Evolutionary conservation across 2,797 vertebrate genomes (phyloP).

Genomic region (Macropus fuliginosus): DNA sequence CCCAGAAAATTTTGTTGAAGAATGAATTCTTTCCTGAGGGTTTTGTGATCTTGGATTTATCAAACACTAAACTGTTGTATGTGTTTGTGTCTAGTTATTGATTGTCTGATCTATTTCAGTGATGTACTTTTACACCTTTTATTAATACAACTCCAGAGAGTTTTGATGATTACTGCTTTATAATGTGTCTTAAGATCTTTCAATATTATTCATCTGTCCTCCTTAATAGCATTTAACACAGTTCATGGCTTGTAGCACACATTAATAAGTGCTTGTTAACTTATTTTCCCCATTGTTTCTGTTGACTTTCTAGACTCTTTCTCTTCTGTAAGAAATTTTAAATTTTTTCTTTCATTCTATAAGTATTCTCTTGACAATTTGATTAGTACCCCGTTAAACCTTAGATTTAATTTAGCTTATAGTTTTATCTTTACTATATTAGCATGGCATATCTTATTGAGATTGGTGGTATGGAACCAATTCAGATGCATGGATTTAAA

Average conservation of each 20-base stretch:
- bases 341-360: background rate
- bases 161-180: background rate
- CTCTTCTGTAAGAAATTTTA: background rate
- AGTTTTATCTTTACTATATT: too few species aligned
- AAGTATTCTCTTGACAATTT: too few species aligned
- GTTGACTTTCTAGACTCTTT: background rate
- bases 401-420: too few species aligned
- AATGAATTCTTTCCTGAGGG: background rate
- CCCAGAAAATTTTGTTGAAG: background rate
- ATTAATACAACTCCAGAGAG: background rate
- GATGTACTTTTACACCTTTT: background rate
- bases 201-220: background rate
- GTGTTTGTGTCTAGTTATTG: background rate
- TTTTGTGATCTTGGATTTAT: background rate
- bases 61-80: background rate
- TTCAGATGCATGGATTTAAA: too few species aligned
- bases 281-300: background rate
- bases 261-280: background rate
- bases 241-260: background rate
- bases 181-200: background rate
- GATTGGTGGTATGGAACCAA: too few species aligned
- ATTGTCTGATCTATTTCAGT: background rate
- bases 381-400: too few species aligned
- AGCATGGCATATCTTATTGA: too few species aligned
- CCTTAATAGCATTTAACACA: background rate